Evolutionary conservation across 2,113 vertebrate genomes (phyloP), one percentile per base, ranked within the genome.

Genomic region (Pteruthius melanotis): DNA sequence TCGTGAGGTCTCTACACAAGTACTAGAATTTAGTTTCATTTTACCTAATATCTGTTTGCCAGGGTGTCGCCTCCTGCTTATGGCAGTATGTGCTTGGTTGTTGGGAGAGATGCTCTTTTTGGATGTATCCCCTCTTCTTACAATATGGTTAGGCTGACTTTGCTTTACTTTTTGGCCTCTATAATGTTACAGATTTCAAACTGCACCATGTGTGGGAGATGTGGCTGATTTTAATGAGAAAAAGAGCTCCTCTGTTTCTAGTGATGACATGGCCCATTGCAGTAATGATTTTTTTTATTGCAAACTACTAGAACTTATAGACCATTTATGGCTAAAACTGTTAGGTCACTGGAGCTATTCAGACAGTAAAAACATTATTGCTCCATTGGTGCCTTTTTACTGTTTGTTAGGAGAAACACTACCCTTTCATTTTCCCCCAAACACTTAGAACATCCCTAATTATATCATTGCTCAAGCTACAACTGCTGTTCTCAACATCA

Each of bases 401-500:
- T 96, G 28, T 90, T 95, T 96, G 79, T 96, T 96, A 97, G 79
- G 37, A 93, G 92, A 81, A 97, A 93, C 72, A 61, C 70, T 87
- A 70, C n/a, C 50, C 83, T 90, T 89, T 96, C 85, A 84, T 96
- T 97, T 97, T 49, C 83, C 60, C 35, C 74, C 8, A 76, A 96
- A 93, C 96, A 96, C 97, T 97, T 94, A 95, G 90, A 91, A 64
- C 95, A 70, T 96, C 96, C 92, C 98, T 97, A 98, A 97, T 98
- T 96, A 97, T 98, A 90, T 97, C 97, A 92, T 87, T 95, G 98
- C 96, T 96, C 72, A 90, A 97, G 87, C 92, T 91, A 94, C 70
- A 96, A 95, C 94, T 93, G 96, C 95, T 87, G 86, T 98, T 98
- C 97, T 98, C 98, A 98, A 98, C 98, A 98, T 98, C 95, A 96